Evolutionary conservation across 1,140 invertebrate genomes (phyloP), one percentile per base, ranked within the genome.

Genomic region (Scaptodrosophila lebanonensis): DNA sequence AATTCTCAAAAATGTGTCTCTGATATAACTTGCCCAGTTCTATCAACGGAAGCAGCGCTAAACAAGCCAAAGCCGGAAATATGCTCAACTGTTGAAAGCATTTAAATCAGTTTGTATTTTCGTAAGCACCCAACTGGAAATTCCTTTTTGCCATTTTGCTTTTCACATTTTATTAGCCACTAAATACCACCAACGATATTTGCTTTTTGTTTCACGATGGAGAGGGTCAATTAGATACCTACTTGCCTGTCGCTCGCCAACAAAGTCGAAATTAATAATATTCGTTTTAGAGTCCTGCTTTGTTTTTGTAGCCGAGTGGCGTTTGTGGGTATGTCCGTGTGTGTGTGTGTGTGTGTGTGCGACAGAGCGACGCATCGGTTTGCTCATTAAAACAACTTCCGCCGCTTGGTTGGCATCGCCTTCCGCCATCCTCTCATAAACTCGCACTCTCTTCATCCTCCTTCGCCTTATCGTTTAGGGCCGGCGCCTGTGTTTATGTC

Each of bases 381-480:
- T 67, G 47, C 75, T 73, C 65, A 79, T 79, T 79, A 66, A 71
- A 58, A 66, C 43, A 66, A 82, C 69, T 73, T 79, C 73, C 73
- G 73, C 20, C 39, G 53, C 44, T 12, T 33, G 25, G 29, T 9
- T 29, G 25, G 3, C 29, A 16, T 12, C 32, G 47, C 15, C 27
- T 58, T 38, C 11, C 29, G n/a, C 32, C 29, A 40, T 52, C 25
- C 22, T 25, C 22, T 25, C 22, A 25, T 3, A 25, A 25, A 25
- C 3, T 25, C 3, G 22, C 22, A 25, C 3, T 25, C 22, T 25
- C 8, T 4, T 25, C 22, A 8, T 25, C 22, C 22, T 25, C 3
- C 3, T 25, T 25, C 3, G 3, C 22, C 22, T 25, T 25, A 8
- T 25, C 22, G 22, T 25, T 25, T 25, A 25, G 38, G 30, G 22